These are phyloP conservation scores for Pyxicephalus adspersus DNA, from an alignment of 2,113 vertebrate genomes.

Conservation along the genomic window DNA sequence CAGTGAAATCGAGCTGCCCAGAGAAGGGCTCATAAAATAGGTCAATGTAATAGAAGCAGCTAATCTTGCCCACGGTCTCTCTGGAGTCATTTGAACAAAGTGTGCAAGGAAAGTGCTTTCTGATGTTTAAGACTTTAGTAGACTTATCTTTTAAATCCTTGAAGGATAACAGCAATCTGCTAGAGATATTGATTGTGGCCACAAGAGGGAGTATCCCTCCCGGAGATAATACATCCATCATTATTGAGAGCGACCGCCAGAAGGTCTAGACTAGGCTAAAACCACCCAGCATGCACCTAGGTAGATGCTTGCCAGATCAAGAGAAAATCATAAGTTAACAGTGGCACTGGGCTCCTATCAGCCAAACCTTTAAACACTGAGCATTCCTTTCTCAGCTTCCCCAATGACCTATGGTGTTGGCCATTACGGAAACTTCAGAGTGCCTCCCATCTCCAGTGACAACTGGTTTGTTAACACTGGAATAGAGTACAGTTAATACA, in stretches of 20 bases:
- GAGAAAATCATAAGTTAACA: too few relatives aligned
- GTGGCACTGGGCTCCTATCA: too few relatives aligned
- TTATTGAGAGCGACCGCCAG: background rate
- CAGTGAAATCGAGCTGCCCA: background rate
- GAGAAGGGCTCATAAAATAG: constrained; percentile 12
- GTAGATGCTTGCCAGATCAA: too few relatives aligned
- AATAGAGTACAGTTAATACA: too few relatives aligned
- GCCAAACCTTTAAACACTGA: too few relatives aligned
- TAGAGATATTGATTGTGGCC: constrained; percentile 36
- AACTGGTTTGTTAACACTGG: too few relatives aligned
- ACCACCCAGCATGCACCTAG: too few relatives aligned
- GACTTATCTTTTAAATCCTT: constrained; percentile 22
- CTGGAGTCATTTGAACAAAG: constrained; percentile 17
- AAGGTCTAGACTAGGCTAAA: background rate
- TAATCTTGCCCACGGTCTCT: constrained; percentile 1
- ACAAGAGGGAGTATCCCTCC: constrained; percentile 36
- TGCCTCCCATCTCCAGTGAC: too few relatives aligned
- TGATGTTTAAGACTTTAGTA: constrained; percentile 14
- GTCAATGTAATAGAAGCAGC: constrained; percentile 14
- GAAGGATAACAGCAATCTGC: constrained; percentile 24
- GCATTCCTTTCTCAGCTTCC: too few relatives aligned
- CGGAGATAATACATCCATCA: background rate
- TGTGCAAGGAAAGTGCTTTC: background rate
- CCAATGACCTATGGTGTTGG: too few relatives aligned
- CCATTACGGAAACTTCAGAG: too few relatives aligned